phyloP scores from a whole-genome alignment of 2,113 vertebrate species.

The Accipiter cooperii region DNA sequence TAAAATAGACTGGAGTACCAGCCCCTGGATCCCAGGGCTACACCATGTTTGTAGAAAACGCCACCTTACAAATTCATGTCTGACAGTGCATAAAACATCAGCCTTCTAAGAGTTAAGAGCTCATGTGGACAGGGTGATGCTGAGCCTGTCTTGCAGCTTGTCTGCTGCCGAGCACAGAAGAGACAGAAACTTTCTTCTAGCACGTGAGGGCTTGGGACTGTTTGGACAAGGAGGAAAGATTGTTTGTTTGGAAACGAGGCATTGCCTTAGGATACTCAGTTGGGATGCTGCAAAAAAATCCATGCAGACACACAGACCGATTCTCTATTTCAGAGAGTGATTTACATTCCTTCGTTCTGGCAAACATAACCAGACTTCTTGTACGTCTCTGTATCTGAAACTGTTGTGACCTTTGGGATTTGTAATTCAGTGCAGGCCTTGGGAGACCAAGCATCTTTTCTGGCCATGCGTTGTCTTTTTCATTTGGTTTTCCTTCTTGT shows the following conservation, averaged over 20 bases:
- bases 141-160: background rate
- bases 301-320: background rate
- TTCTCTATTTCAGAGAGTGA: background rate
- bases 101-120: background rate
- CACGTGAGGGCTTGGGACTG: background rate
- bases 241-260: background rate
- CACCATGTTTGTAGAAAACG: background rate
- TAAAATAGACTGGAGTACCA: background rate
- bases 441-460: slow-evolving; percentile 1
- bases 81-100: background rate
- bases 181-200: background rate
- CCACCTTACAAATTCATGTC: background rate
- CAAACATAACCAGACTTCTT: background rate
- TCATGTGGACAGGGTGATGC: background rate
- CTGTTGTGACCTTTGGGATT: slow-evolving; percentile 23
- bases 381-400: background rate
- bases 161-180: background rate
- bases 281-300: background rate
- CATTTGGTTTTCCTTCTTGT: slow-evolving; percentile 17
- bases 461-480: background rate
- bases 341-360: slow-evolving; percentile 6
- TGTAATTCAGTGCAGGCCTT: background rate
- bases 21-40: background rate
- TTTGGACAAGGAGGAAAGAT: slow-evolving; percentile 17
- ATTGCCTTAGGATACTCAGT: background rate